Evolutionary conservation across 2,888 invertebrate genomes (phyloP), one percentile per base, ranked within the genome.

Genomic region (Agrochola circellaris): DNA sequence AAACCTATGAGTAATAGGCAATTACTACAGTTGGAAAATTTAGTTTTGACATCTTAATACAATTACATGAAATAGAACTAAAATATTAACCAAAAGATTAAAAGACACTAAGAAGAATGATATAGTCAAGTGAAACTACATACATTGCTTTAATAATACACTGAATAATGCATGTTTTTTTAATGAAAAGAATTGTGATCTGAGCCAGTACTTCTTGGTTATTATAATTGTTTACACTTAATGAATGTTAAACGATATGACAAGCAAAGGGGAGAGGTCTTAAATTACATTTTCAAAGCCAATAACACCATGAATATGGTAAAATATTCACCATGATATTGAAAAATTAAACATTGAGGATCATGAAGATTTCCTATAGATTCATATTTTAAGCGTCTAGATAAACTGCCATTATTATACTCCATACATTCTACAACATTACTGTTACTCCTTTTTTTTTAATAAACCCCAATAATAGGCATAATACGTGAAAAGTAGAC

Each of bases 401-500:
- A 11, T 51, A 38, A 26, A 38, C n/a, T 13, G 3, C 3, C 3
- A 60, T 30, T 54, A 23, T 34, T 64, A 77, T 30, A 72, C 15
- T 68, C 2, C 2, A 23, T 34, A 61, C 20, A 69, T 54, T 67
- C 48, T 30, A 23, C 34, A 60, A 51, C 13, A 42, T 38, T 70
- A 64, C 34, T 65, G 17, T 51, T 42, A n/a, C 20, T 6, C 23
- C 17, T 42, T 65, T 71, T 70, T 76, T 66, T 61, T 20, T 45
- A 23, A 61, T 67, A 72, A 73, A 66, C n/a, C 51, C 45, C 20
- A 73, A n/a, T 72, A 62, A 34, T 67, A 61, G n/a, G 30, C 34
- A 1, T 58, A 75, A 69, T 78, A 75, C 75, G 79, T 78, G 80
- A 82, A 89, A 85, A 83, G 58, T 71, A 73, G 77, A 80, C 77